Conservation (phyloP, 2,888 invertebrate genomes). For the Dasypolia templi region DNA sequence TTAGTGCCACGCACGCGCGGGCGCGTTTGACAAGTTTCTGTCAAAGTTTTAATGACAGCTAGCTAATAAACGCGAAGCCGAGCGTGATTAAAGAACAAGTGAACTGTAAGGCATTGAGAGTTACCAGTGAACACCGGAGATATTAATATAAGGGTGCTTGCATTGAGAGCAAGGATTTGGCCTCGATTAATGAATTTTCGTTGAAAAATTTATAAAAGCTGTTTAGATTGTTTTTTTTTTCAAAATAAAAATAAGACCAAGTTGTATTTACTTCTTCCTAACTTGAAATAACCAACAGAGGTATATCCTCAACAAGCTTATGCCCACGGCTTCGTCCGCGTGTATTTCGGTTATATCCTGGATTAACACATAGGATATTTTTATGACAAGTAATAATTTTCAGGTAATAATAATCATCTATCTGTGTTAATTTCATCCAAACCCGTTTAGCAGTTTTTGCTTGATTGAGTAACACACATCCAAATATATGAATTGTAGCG, state of each 20-base stretch:
- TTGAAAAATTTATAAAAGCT: not conserved
- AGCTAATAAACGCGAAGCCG: slow-evolving; percentile 75
- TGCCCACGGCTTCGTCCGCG: too few species aligned
- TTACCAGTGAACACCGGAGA: slow-evolving; percentile 48
- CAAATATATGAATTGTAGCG: too few species aligned
- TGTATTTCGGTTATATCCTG: too few species aligned
- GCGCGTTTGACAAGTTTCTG: slow-evolving; percentile 46
- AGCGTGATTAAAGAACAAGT: slow-evolving; percentile 62
- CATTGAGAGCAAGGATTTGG: not conserved
- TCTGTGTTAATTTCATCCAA: too few species aligned
- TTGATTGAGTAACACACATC: too few species aligned
- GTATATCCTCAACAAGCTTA: too few species aligned
- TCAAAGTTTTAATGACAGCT: slow-evolving; percentile 76
- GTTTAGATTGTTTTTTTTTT: not conserved
- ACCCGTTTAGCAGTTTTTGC: too few species aligned
- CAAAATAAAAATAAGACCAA: not conserved
- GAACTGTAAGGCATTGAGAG: slow-evolving; percentile 65
- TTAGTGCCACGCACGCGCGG: slow-evolving; percentile 27
- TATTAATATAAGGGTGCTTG: slow-evolving; percentile 33
- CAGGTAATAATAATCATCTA: too few species aligned
- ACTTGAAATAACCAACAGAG: not conserved
- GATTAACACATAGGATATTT: too few species aligned
- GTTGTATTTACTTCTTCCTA: not conserved
- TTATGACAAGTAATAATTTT: too few species aligned
- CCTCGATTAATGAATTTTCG: not conserved